These are phyloP conservation scores for Erpetoichthys calabaricus DNA, from an alignment of 2,797 vertebrate species.

Conservation along the genomic window DNA sequence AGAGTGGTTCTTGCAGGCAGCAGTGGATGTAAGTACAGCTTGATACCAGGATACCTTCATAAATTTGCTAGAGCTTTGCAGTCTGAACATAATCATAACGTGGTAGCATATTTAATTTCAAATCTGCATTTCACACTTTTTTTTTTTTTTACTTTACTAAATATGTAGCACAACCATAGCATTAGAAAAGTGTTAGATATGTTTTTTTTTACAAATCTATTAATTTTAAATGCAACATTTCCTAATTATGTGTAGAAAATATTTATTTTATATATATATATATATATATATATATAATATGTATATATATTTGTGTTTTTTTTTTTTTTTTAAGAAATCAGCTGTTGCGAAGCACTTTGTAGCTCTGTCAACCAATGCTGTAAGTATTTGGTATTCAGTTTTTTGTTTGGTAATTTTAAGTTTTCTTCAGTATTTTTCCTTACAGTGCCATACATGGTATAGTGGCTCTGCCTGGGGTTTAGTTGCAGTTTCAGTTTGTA, in stretches of 20 bases:
- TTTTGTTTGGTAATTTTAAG: background rate
- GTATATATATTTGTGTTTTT: background rate
- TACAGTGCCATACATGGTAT: too few species aligned
- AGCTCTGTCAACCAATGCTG: constrained; percentile 86
- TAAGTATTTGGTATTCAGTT: constrained; percentile 41
- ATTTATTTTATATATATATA: too few species aligned
- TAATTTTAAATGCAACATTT: too few species aligned
- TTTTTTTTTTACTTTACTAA: constrained; percentile 20
- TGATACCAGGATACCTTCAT: background rate
- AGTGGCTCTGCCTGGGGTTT: too few species aligned
- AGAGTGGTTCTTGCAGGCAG: constrained; percentile 75
- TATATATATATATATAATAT: too few species aligned
- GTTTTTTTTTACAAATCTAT: too few species aligned
- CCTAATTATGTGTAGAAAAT: too few species aligned
- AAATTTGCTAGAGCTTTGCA: background rate
- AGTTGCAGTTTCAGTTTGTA: too few species aligned
- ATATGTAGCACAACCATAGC: constrained; percentile 13
- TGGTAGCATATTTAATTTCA: background rate
- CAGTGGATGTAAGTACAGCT: constrained; percentile 68
- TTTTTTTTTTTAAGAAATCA: constrained; percentile 37
- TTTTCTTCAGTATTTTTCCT: background rate
- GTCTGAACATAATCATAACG: too few species aligned
- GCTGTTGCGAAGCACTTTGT: constrained; percentile 90
- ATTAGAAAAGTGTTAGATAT: too few species aligned
- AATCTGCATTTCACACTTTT: background rate